Percentiles rank a stretch among this genome's conserved stretches.
Conservation (phyloP, 2,888 invertebrate genomes). For the Diarsia rubi region DNA sequence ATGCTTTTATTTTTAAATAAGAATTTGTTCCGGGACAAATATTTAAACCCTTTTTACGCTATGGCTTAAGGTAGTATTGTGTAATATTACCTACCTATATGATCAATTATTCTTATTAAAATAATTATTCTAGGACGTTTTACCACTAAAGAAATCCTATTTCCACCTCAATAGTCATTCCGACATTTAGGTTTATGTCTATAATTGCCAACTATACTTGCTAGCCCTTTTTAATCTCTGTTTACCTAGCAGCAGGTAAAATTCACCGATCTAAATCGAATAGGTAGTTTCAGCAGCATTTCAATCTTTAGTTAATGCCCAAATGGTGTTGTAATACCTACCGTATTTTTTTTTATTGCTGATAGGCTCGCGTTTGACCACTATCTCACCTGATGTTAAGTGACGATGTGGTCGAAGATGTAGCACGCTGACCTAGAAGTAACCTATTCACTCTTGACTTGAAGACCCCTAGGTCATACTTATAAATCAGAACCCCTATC, state of each 20-base stretch:
- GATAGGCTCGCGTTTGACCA: no score
- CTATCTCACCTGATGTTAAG: no score
- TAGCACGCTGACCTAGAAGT: no score
- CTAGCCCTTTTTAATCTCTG: neutral
- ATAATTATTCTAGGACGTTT: constrained; percentile 10
- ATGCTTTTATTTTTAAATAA: neutral
- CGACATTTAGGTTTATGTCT: neutral
- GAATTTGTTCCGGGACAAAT: no score
- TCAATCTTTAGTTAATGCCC: neutral
- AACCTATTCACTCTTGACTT: no score
- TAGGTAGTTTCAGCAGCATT: constrained; percentile 18
- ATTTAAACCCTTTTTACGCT: neutral
- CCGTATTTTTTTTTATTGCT: no score
- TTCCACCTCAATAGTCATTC: constrained; percentile 15
- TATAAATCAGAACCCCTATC: neutral
- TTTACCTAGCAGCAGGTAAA: neutral
- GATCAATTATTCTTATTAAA: neutral
- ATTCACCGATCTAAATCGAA: neutral
- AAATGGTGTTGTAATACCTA: neutral
- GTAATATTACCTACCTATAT: neutral
- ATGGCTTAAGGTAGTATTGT: neutral
- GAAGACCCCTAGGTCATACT: no score
- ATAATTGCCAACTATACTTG: neutral
- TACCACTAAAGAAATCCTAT: constrained; percentile 9
- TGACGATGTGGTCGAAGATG: no score